Conservation (phyloP, 2,113 vertebrate species). For the Xerus inauris region DNA sequence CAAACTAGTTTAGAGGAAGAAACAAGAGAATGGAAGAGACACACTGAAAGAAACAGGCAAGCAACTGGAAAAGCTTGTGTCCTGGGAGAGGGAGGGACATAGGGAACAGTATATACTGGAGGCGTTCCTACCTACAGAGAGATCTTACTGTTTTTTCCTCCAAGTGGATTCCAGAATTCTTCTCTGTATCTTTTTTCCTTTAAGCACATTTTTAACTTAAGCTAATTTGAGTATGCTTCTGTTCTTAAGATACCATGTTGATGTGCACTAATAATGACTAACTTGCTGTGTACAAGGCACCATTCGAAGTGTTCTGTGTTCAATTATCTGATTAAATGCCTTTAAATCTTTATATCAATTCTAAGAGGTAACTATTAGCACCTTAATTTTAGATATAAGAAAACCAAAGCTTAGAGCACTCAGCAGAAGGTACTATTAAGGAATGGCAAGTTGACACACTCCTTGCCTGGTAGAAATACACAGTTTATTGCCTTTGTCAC, state of each 20-base stretch:
- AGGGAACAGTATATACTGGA: not conserved
- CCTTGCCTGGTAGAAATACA: no score
- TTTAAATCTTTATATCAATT: not conserved
- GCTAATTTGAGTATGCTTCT: slow-evolving; percentile 19
- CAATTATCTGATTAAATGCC: not conserved
- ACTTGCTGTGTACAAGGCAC: not conserved
- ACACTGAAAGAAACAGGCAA: not conserved
- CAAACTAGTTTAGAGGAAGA: not conserved
- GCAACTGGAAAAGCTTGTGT: not conserved
- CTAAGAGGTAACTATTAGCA: not conserved
- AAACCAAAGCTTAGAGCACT: not conserved
- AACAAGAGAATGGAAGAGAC: not conserved
- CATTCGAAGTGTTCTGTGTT: not conserved
- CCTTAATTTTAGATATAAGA: not conserved
- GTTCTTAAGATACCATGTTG: not conserved
- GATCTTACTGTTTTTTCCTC: not conserved
- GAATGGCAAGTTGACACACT: not conserved
- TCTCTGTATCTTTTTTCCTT: not conserved
- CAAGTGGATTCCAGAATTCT: not conserved
- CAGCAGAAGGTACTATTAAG: not conserved
- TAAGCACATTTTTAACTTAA: slow-evolving; percentile 7
- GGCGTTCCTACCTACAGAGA: not conserved
- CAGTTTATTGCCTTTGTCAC: not conserved
- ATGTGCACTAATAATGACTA: not conserved
- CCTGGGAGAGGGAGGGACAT: not conserved